Base-by-base conservation (phyloP, 2,113 vertebrate species). In the Burhinus bistriatus region DNA sequence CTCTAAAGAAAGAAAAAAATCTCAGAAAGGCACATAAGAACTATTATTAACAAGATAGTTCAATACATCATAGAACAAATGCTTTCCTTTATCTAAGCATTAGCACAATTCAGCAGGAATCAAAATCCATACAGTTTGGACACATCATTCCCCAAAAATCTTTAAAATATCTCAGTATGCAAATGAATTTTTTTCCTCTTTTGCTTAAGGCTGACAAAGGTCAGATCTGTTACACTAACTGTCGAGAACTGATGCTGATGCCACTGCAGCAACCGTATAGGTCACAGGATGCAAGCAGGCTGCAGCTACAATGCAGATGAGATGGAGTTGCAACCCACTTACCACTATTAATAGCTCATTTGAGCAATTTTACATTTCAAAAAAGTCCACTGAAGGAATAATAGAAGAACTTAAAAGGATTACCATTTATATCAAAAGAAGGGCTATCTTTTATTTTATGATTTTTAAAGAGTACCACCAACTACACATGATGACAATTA, bases 301-400 rank as follows among this genome's bases (percentile, higher is more conserved):
- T 55, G 15, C 47, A 76, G 20, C 11, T 76, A 71, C 22, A 38
- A 27, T 0, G 0, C 11, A 72, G 10, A 12, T 26, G 40, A 78
- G 23, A 52, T 1, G 3, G n/a, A 40, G 4, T 2, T 65, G 32
- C 17, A 79, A 65, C 9, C 13, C 26, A 26, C 21, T 83, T 71
- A 45, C 12, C 19, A 61, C 15, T 75, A 51, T 5, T 6, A 61
- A 15, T 8, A 69, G n/a, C 8, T 66, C 26, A 70, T 57, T 44
- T 45, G 22, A 81, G 9, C 12, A 66, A 77, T 42, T 72, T 69
- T 26, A 77, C 29, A 76, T 44, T 83, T 40, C 34, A 83, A 71
- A 86, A 54, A 47, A 10, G 79, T 15, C 18, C 22, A 34, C 6
- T 30, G 6, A 78, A 70, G n/a, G 11, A 88, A 66, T 12, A 21